These are phyloP conservation scores for Mesopsocus fuscifrons DNA, from an alignment of 2,888 invertebrate genomes.

Conservation along the genomic window DNA sequence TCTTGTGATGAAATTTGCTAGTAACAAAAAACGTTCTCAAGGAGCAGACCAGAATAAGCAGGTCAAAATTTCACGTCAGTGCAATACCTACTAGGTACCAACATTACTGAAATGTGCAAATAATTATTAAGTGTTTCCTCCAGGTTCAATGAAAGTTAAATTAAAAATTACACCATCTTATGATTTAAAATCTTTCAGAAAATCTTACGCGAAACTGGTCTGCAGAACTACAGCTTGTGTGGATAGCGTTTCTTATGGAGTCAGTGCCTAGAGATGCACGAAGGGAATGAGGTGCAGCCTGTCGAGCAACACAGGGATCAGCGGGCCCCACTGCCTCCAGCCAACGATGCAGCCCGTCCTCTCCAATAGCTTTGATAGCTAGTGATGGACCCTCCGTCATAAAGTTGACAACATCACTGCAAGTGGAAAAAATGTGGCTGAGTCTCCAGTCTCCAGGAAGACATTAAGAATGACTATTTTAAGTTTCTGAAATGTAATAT, in stretches of 20 bases:
- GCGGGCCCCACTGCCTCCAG: constrained; percentile 37
- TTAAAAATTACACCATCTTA: too few relatives aligned
- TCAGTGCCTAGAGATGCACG: constrained; percentile 48
- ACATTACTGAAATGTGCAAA: too few relatives aligned
- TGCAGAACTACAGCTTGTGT: constrained; percentile 29
- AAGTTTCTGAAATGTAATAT: too few relatives aligned
- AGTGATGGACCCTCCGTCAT: constrained; percentile 47
- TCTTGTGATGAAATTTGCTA: too few relatives aligned
- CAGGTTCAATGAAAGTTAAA: too few relatives aligned
- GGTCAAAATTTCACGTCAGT: too few relatives aligned
- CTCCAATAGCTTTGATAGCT: constrained; percentile 54
- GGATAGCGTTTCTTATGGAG: constrained; percentile 44
- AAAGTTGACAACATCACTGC: constrained; percentile 38
- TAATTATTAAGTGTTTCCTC: too few relatives aligned
- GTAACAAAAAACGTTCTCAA: too few relatives aligned
- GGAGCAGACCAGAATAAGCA: too few relatives aligned
- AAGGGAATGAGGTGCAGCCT: constrained; percentile 33
- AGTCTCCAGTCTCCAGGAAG: constrained; percentile 16
- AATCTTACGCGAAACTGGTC: not conserved
- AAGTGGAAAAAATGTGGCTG: constrained; percentile 15
- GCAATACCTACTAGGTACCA: too few relatives aligned
- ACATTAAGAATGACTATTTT: constrained; percentile 8
- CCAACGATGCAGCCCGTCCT: constrained; percentile 41
- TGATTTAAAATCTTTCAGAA: too few relatives aligned
- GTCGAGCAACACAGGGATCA: constrained; percentile 38